A percentile compares a stretch with the other conserved stretches of the same genome.
These are phyloP conservation scores for Ischnus inquisitorius DNA, from an alignment of 2,888 invertebrate species.

Conservation along the genomic window DNA sequence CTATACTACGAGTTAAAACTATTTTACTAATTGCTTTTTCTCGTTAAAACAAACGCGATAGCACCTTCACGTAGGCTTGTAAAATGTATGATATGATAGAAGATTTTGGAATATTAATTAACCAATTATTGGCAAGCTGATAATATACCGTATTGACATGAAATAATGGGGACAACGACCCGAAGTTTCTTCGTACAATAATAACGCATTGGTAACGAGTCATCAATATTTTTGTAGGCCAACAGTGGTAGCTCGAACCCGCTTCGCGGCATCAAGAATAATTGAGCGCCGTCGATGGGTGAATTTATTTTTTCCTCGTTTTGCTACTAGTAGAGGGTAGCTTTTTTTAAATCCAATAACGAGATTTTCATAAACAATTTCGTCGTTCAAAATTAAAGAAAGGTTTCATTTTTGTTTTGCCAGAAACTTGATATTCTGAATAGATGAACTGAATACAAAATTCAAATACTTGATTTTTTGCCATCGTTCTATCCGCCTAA, in stretches of 20 bases:
- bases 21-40: constrained; percentile 42
- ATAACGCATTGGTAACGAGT: not conserved
- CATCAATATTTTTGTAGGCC: not conserved
- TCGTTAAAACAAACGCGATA: constrained; percentile 22
- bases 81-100: not conserved
- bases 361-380: too few relatives aligned
- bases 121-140: constrained; percentile 12
- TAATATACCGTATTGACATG: constrained; percentile 22
- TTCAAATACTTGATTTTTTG: not conserved
- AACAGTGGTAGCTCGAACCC: too few relatives aligned
- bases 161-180: not conserved
- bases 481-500: not conserved
- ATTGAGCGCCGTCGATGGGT: too few relatives aligned
- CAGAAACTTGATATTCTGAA: too few relatives aligned
- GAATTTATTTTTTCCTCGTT: too few relatives aligned
- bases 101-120: constrained; percentile 18
- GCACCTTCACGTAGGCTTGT: constrained; percentile 9
- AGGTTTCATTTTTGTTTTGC: too few relatives aligned
- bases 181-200: not conserved
- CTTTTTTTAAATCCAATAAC: too few relatives aligned
- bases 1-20: not conserved
- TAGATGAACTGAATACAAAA: too few relatives aligned
- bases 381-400: too few relatives aligned
- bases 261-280: too few relatives aligned
- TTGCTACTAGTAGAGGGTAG: too few relatives aligned